Evolutionary conservation across 2,113 vertebrate species (phyloP).

Genomic region (Phyllostomus hastatus): DNA sequence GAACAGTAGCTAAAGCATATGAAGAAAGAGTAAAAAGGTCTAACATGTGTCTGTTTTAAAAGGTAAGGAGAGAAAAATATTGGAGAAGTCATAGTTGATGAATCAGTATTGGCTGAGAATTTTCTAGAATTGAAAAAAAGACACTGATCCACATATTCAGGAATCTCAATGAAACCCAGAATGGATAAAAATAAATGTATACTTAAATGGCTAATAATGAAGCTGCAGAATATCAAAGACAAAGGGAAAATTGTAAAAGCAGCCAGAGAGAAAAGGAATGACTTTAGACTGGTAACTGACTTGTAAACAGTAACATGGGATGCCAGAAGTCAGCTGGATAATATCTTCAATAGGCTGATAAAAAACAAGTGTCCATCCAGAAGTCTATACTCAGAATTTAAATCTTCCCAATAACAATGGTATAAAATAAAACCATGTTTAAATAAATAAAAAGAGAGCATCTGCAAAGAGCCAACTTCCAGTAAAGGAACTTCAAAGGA

Average conservation of each 20-base stretch:
- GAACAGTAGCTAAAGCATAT: neutral
- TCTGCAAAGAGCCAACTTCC: neutral
- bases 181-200: neutral
- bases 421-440: slow-evolving; percentile 27
- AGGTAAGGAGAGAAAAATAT: neutral
- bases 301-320: slow-evolving; percentile 20
- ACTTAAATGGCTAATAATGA: neutral
- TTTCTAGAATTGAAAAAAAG: slow-evolving; percentile 37
- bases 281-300: neutral
- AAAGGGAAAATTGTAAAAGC: slow-evolving; percentile 11
- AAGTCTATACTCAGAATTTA: neutral
- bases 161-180: neutral
- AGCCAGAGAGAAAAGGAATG: neutral
- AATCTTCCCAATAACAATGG: neutral
- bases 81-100: neutral
- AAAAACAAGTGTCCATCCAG: slow-evolving; percentile 8
- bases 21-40: neutral
- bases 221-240: slow-evolving; percentile 22
- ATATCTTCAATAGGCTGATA: neutral
- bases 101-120: slow-evolving; percentile 5
- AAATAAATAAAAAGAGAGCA: slow-evolving; percentile 35
- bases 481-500: slow-evolving; percentile 1
- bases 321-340: neutral
- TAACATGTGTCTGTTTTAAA: neutral
- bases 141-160: neutral